phyloP scores from a whole-genome alignment of 1,140 invertebrate species.

The Xylocopa sonorina region DNA sequence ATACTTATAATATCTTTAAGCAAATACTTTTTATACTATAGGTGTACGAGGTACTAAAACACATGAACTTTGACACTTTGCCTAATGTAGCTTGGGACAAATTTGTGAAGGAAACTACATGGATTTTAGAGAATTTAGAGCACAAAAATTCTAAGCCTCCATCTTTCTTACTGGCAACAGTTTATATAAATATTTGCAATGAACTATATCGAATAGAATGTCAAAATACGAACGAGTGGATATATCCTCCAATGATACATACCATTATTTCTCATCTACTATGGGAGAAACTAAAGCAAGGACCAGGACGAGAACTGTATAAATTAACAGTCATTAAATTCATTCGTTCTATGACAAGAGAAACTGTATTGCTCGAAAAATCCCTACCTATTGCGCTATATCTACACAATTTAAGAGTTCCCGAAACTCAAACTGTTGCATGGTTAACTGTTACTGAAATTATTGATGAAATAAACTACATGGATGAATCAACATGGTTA shows the following conservation, averaged over 20 bases:
- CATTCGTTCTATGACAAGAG: slow-evolving; percentile 43
- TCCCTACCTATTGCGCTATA: slow-evolving; percentile 25
- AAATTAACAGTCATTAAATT: slow-evolving; percentile 65
- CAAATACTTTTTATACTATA: slow-evolving; percentile 36
- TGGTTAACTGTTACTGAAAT: slow-evolving; percentile 67
- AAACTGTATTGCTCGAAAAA: slow-evolving; percentile 17
- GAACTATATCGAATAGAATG: slow-evolving; percentile 57
- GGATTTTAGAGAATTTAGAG: slow-evolving; percentile 67
- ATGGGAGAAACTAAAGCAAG: slow-evolving; percentile 54
- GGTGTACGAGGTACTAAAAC: slow-evolving; percentile 68
- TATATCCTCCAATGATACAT: slow-evolving; percentile 19
- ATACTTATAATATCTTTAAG: neutral
- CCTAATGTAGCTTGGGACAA: slow-evolving; percentile 7
- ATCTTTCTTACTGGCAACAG: slow-evolving; percentile 67
- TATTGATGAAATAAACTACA: slow-evolving; percentile 30
- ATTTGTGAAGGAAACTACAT: slow-evolving; percentile 33
- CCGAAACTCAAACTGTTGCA: slow-evolving; percentile 58
- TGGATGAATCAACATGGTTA: slow-evolving; percentile 27
- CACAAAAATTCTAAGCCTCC: slow-evolving; percentile 40
- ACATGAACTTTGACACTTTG: slow-evolving; percentile 34
- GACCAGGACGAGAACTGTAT: slow-evolving; percentile 69
- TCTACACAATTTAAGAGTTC: slow-evolving; percentile 29
- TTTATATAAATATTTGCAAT: slow-evolving; percentile 62
- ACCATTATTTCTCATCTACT: slow-evolving; percentile 56
- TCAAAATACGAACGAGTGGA: no score